Evolutionary conservation across 2,888 invertebrate genomes (phyloP), one percentile per base, ranked within the genome.

Genomic region (Halictus quadricinctus): DNA sequence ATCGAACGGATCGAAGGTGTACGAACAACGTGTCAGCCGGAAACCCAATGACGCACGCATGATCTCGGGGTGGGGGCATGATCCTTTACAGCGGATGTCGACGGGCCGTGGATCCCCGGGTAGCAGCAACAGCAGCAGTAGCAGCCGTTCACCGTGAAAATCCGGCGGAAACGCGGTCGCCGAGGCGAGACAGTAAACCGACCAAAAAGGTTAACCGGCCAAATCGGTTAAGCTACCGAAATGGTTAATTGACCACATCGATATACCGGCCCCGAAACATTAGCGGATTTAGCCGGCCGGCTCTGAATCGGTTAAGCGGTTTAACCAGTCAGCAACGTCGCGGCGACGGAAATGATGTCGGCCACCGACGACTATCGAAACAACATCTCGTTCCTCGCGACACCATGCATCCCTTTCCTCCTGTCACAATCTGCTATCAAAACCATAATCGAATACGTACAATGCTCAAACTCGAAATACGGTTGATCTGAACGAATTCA

Each of bases 181-280:
- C 74, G 72, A 48, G 48, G 78, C 80, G 78, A 76, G 72, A 78
- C 58, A 72, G 43, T 75, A 78, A 83, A 75, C 86, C 77, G 86
- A 80, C 66, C 85, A 70, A 86, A 85, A 86, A 86, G 85, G 82
- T 85, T 85, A 85, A 80, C 79, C 66, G 79, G 83, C 48, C 76
- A 76, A 87, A 87, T 86, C 83, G 83, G 80, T 85, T 85, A 83
- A 87, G 86, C 86, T 76, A 72, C 74, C 76, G 86, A 86, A 87
- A 87, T 78, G 83, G 86, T 87, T 85, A 86, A 87, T 85, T 87
- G 86, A 86, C 86, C 86, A 73, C 86, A 82, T 80, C 83, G 83
- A 83, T 85, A 83, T 83, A 78, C 83, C 72, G 58, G 74, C 66
- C 78, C 54, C 54, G 77, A 85, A 87, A 83, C 86, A 80, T 85